Evolutionary conservation across 2,113 vertebrate genomes (phyloP), one percentile per base, ranked within the genome.

Genomic region (Ictalurus punctatus): DNA sequence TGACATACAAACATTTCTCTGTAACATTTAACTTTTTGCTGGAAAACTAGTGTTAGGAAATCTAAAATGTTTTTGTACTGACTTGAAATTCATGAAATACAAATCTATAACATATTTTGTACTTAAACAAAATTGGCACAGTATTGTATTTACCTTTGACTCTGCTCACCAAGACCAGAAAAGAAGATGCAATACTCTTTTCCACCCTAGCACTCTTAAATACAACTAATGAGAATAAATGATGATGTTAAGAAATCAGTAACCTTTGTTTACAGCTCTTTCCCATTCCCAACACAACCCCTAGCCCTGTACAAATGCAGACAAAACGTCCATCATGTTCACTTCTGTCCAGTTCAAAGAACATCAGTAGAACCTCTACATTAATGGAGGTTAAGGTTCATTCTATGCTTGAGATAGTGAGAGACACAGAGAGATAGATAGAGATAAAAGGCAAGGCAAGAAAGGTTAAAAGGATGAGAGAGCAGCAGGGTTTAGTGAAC

Each of bases 361-460:
- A 76, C 67, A 83, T 82, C 84, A 90, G 40, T 65, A 58, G 71
- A 87, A 84, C 82, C 58, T 54, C 25, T 23, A 44, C 30, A 86
- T 89, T 90, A 88, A 87, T 87, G 30, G 78, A 82, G 89, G 84
- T 90, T 88, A 89, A 69, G 81, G 81, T 90, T 90, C 90, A 90
- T 58, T 54, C 54, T 30, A 69, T n/a, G 69, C 83, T 54, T n/a
- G 79, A 65, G 65, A 59, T 59, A 79, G n/a, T 19, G 56, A 85
- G 48, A 54, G 84, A 63, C 80, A 88, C 58, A 86, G 37, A 59
- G 48, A 61, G 65, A 79, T 74, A 74, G 74, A 84, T 44, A 54
- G 52, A 30, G n/a, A 83, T 61, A 78, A n/a, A 85, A 23, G 16
- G 65, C n/a, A 16, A 82, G 37, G 48, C 30, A 54, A 48, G 74